Evolutionary conservation across 2,113 vertebrate genomes (phyloP), one percentile per base, ranked within the genome.

Genomic region (Lota lota): DNA sequence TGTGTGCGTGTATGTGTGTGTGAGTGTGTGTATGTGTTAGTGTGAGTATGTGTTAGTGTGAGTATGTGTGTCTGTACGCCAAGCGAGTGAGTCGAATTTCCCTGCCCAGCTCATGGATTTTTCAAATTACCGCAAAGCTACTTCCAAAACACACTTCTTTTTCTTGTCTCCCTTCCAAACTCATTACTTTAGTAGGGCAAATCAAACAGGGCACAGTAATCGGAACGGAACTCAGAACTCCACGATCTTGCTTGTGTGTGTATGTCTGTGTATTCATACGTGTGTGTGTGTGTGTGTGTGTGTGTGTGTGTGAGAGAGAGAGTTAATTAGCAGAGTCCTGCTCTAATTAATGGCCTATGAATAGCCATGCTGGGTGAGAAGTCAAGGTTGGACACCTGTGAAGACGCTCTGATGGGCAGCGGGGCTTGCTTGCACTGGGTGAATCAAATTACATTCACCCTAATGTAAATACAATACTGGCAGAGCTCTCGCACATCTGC

Each of bases 141-240:
- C 83, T 40, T 86, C 79, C 77, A 85, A 82, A 85, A 79, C 80
- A 87, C 85, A 86, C 85, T 87, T 82, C 83, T 83, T 79, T 85
- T 84, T 83, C 18, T 74, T 87, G 86, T 87, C 83, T 79, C 83
- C 87, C 81, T 88, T 89, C 86, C 86, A 88, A 89, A 86, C 83
- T 87, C 87, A 89, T 88, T 88, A 86, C 80, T 85, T 83, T 75
- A 78, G 81, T 66, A 71, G 82, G 81, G 83, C 78, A 78, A 86
- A 87, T 86, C 86, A 85, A 88, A 87, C 83, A 69, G 83, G 76
- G 79, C 72, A 62, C 77, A 77, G 82, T 88, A 40, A 40, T 40
- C 36, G 36, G 83, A 89, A 86, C 69, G 70, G 66, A 84, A 80
- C 76, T 87, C 82, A 78, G 56, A 63, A 62, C 67, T 17, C 21